These are phyloP conservation scores for Synanthedon formicaeformis DNA, from an alignment of 2,888 invertebrate species.

Conservation along the genomic window DNA sequence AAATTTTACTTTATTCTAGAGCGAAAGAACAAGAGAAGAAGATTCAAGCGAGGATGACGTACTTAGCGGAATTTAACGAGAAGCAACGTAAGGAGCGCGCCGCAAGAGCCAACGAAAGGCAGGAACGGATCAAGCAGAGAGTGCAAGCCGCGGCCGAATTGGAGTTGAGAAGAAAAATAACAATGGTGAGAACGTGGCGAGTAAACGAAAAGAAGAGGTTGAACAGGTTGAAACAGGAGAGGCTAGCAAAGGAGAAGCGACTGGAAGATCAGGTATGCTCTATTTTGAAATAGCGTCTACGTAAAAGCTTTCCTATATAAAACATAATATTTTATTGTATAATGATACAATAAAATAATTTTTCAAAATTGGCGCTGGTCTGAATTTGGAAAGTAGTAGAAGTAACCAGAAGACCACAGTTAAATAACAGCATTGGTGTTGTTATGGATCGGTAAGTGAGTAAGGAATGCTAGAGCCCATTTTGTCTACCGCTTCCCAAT, in stretches of 20 bases:
- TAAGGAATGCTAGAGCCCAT: too few relatives aligned
- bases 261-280: slow-evolving; percentile 37
- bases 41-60: slow-evolving; percentile 43
- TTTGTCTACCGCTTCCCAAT: too few relatives aligned
- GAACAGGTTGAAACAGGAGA: slow-evolving; percentile 39
- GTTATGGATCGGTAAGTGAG: too few relatives aligned
- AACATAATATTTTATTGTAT: too few relatives aligned
- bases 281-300: too few relatives aligned
- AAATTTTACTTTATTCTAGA: slow-evolving; percentile 16
- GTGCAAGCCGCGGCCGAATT: slow-evolving; percentile 56
- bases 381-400: too few relatives aligned
- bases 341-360: too few relatives aligned
- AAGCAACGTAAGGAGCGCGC: slow-evolving; percentile 43
- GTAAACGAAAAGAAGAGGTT: slow-evolving; percentile 49
- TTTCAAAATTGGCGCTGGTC: too few relatives aligned
- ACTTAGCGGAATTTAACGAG: slow-evolving; percentile 47
- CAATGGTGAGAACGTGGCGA: slow-evolving; percentile 57
- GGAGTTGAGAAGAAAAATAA: slow-evolving; percentile 55
- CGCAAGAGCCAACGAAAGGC: slow-evolving; percentile 33
- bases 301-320: too few relatives aligned
- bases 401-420: too few relatives aligned
- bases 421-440: too few relatives aligned
- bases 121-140: slow-evolving; percentile 48
- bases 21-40: slow-evolving; percentile 54
- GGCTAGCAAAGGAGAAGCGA: slow-evolving; percentile 30